Percentiles rank a stretch among this genome's conserved stretches.
These are phyloP conservation scores for Coremacera marginata DNA, from an alignment of 2,888 invertebrate species.

Conservation along the genomic window DNA sequence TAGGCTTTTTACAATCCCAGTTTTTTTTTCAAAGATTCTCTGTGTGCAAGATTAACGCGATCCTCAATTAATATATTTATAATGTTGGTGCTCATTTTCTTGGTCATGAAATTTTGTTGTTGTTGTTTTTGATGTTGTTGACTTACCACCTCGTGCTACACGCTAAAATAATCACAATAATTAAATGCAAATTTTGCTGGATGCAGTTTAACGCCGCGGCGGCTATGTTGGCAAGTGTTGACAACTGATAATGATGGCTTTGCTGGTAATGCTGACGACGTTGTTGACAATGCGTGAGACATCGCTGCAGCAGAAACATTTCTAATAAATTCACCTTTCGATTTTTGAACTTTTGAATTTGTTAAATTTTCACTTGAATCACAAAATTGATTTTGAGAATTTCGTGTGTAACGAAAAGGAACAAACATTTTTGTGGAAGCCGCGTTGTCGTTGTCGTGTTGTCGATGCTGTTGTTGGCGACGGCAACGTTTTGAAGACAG, in stretches of 20 bases:
- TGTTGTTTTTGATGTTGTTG: conserved; percentile 41
- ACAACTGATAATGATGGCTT: conserved; percentile 27
- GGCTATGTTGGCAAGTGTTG: conserved; percentile 16
- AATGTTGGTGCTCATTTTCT: not conserved
- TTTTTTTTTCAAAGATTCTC: not conserved
- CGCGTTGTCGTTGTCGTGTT: conserved; percentile 47
- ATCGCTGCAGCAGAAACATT: conserved; percentile 51
- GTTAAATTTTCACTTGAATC: conserved; percentile 44
- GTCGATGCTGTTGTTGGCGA: conserved; percentile 5
- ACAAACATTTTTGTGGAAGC: conserved; percentile 51
- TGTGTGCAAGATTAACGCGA: not conserved
- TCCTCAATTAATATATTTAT: not conserved
- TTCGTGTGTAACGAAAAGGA: conserved; percentile 47
- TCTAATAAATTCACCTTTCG: conserved; percentile 44
- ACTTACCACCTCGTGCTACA: conserved; percentile 64
- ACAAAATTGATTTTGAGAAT: conserved; percentile 43
- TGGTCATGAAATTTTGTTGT: conserved; percentile 43
- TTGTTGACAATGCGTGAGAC: conserved; percentile 23
- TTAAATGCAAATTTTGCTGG: conserved; percentile 61
- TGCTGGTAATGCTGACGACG: conserved; percentile 33
- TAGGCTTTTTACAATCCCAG: not conserved
- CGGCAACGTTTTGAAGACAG: not conserved
- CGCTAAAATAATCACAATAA: conserved; percentile 66
- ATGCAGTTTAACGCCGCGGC: conserved; percentile 33
- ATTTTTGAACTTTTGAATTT: conserved; percentile 50